Conservation (phyloP, 2,797 vertebrate genomes). For the Manis javanica region DNA sequence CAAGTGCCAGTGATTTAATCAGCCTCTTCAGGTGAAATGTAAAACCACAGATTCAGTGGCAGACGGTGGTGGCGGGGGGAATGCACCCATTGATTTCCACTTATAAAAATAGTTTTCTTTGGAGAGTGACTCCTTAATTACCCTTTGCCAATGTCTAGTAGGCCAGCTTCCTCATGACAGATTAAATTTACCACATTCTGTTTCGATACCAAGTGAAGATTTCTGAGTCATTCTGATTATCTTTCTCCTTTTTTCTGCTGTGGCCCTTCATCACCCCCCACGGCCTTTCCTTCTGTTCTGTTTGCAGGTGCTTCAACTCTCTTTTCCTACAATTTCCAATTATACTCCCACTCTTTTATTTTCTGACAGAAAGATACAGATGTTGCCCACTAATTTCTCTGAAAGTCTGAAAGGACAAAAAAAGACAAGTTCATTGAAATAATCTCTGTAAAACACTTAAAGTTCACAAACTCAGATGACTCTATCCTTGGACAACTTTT, state of each 20-base stretch:
- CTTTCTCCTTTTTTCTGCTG: slow-evolving; percentile 65
- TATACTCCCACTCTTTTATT: neutral
- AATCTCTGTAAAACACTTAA: slow-evolving; percentile 6
- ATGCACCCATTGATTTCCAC: slow-evolving; percentile 30
- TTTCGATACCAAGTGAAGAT: slow-evolving; percentile 61
- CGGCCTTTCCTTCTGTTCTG: slow-evolving; percentile 70
- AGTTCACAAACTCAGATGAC: neutral
- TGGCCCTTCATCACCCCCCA: slow-evolving; percentile 41
- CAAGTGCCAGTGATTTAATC: slow-evolving; percentile 37
- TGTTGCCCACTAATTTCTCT: slow-evolving; percentile 38
- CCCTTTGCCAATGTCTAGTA: neutral
- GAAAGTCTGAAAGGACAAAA: neutral
- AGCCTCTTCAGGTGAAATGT: neutral
- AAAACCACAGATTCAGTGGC: slow-evolving; percentile 50
- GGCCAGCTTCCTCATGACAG: slow-evolving; percentile 55
- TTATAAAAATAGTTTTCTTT: slow-evolving; percentile 67
- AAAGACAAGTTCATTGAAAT: slow-evolving; percentile 1
- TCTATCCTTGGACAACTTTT: neutral
- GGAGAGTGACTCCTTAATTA: slow-evolving; percentile 53
- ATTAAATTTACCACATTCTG: slow-evolving; percentile 68
- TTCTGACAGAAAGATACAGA: slow-evolving; percentile 28
- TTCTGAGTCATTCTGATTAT: slow-evolving; percentile 75
- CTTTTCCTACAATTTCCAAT: slow-evolving; percentile 53
- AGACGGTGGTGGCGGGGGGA: neutral
- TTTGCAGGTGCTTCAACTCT: slow-evolving; percentile 52